Percentiles rank a stretch among this genome's conserved stretches.
Conservation (phyloP, 2,113 vertebrate genomes). For the Isurus oxyrinchus region DNA sequence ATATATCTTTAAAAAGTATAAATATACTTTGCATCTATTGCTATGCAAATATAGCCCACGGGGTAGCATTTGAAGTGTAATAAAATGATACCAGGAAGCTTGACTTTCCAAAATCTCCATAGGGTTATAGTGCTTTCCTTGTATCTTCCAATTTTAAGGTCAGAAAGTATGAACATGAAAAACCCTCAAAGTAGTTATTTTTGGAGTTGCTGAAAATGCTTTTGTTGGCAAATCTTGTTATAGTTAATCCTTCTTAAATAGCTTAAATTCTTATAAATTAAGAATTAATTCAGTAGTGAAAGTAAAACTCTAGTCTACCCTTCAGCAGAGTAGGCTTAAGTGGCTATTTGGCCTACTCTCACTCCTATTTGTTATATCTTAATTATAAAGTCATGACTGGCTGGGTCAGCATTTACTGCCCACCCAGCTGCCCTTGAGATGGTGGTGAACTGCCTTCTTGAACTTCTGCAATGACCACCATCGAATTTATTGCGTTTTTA, state of each 20-base stretch:
- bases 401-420: too few relatives aligned
- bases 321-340: neutral
- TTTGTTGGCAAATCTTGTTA: neutral
- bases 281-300: neutral
- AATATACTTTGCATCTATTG: neutral
- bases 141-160: neutral
- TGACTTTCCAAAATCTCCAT: neutral
- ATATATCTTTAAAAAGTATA: neutral
- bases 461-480: neutral
- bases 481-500: neutral
- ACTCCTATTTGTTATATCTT: neutral
- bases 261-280: neutral
- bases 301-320: neutral
- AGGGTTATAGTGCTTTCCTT: neutral
- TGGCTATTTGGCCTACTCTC: neutral
- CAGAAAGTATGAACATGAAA: neutral
- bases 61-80: neutral
- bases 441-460: too few relatives aligned
- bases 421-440: too few relatives aligned
- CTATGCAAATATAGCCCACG: neutral
- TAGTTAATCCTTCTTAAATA: neutral
- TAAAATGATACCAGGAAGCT: neutral
- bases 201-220: neutral
- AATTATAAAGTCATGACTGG: neutral
- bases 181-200: neutral